phyloP scores from a whole-genome alignment of 2,113 vertebrate species.

The Grantiella picta region DNA sequence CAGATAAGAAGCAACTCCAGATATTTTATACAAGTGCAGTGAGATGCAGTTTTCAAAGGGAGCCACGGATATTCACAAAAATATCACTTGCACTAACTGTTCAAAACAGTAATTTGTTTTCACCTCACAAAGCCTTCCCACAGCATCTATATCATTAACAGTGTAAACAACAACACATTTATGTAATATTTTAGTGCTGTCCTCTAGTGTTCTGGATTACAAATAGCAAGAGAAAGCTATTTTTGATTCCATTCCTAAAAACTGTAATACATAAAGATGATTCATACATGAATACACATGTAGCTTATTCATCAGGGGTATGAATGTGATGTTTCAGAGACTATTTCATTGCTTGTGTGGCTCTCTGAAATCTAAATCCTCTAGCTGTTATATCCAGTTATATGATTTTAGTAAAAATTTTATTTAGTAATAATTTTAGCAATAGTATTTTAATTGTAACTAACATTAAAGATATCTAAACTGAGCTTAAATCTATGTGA shows the following conservation, averaged over 20 bases:
- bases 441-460: not conserved
- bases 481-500: not conserved
- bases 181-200: slow-evolving; percentile 66
- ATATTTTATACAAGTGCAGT: not conserved
- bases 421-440: not conserved
- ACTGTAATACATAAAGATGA: rapidly evolving
- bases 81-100: not conserved
- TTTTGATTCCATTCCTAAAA: not conserved
- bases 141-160: not conserved
- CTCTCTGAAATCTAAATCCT: not conserved
- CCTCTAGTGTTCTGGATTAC: slow-evolving; percentile 63
- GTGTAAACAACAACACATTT: slow-evolving; percentile 35
- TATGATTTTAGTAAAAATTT: not conserved
- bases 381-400: not conserved
- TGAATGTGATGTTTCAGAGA: not conserved
- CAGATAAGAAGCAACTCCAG: not conserved
- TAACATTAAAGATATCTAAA: not conserved
- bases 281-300: not conserved
- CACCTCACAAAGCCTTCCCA: not conserved
- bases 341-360: not conserved
- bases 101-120: not conserved
- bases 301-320: not conserved
- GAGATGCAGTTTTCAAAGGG: not conserved
- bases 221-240: slow-evolving; percentile 41
- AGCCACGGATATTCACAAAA: not conserved